phyloP scores from a whole-genome alignment of 2,797 vertebrate species.

The Sebastes vulpes region DNA sequence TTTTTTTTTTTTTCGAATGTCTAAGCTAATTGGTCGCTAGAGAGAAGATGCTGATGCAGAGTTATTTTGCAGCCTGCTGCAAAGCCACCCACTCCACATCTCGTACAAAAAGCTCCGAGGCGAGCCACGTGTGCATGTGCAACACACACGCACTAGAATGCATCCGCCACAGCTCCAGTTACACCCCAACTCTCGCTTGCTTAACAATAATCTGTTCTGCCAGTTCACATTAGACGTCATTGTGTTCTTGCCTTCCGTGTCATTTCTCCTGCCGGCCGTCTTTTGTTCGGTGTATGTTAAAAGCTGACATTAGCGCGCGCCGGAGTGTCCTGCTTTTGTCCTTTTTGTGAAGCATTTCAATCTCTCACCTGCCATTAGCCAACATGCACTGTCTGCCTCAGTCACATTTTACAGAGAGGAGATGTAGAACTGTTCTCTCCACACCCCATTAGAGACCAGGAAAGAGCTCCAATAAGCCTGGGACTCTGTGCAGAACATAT shows the following conservation, averaged over 20 bases:
- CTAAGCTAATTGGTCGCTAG: slow-evolving; percentile 79
- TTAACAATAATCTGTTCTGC: slow-evolving; percentile 47
- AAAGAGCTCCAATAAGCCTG: slow-evolving; percentile 57
- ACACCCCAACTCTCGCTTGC: slow-evolving; percentile 13
- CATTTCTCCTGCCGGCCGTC: slow-evolving; percentile 42
- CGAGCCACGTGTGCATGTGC: slow-evolving; percentile 2
- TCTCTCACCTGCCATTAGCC: slow-evolving; percentile 79
- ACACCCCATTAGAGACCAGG: slow-evolving; percentile 75
- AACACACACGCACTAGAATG: slow-evolving; percentile 18
- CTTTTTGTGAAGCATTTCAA: slow-evolving; percentile 73
- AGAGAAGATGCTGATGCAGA: slow-evolving; percentile 78
- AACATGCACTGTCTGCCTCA: slow-evolving; percentile 63
- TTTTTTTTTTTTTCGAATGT: slow-evolving; percentile 40
- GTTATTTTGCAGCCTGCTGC: slow-evolving; percentile 44
- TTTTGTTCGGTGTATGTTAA: slow-evolving; percentile 62
- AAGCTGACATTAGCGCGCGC: slow-evolving; percentile 68
- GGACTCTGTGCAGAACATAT: slow-evolving; percentile 51
- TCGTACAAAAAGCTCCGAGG: slow-evolving; percentile 52
- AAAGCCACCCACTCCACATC: slow-evolving; percentile 65
- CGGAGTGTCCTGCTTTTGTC: slow-evolving; percentile 64
- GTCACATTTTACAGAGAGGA: slow-evolving; percentile 70
- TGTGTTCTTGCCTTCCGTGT: slow-evolving; percentile 60
- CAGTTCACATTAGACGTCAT: slow-evolving; percentile 57
- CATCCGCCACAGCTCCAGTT: slow-evolving; percentile 18
- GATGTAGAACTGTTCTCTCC: slow-evolving; percentile 62